These are phyloP conservation scores for Pachymerium ferrugineum DNA, from an alignment of 2,888 invertebrate species.

Conservation along the genomic window DNA sequence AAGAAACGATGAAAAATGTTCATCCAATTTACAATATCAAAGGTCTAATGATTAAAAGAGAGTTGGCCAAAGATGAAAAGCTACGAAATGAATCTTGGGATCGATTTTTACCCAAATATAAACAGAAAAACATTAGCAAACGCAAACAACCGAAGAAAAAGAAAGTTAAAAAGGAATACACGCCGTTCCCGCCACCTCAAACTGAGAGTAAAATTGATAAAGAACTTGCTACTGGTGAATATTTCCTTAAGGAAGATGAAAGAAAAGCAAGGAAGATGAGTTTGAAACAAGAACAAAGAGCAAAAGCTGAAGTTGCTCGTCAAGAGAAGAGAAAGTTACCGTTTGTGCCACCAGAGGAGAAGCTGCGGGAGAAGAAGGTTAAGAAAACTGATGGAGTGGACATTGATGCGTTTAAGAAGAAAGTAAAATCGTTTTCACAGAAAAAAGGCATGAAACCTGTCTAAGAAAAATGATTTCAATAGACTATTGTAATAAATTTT, in stretches of 20 bases:
- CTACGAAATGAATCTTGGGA: slow-evolving; percentile 94
- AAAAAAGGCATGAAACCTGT: too few relatives aligned
- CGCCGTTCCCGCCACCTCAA: slow-evolving; percentile 95
- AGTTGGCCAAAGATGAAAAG: slow-evolving; percentile 86
- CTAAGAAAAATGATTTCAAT: too few relatives aligned
- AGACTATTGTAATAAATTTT: too few relatives aligned
- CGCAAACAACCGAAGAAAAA: slow-evolving; percentile 83
- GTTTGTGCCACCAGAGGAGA: slow-evolving; percentile 74
- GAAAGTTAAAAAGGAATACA: slow-evolving; percentile 85
- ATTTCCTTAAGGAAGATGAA: slow-evolving; percentile 79
- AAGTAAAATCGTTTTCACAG: too few relatives aligned
- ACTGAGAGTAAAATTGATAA: slow-evolving; percentile 89
- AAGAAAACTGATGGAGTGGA: too few relatives aligned
- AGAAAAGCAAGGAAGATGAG: slow-evolving; percentile 64
- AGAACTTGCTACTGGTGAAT: slow-evolving; percentile 90
- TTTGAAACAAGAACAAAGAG: slow-evolving; percentile 71
- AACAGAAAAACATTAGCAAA: slow-evolving; percentile 78
- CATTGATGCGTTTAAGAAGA: too few relatives aligned
- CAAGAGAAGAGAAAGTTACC: slow-evolving; percentile 72
- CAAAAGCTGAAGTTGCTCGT: slow-evolving; percentile 63
- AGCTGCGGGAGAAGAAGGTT: slow-evolving; percentile 36
- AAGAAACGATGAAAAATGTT: slow-evolving; percentile 97
- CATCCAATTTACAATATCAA: slow-evolving; percentile 96
- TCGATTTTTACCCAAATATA: slow-evolving; percentile 90
- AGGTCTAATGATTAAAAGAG: slow-evolving; percentile 93